Conservation (phyloP, 2,888 invertebrate genomes). For the Andricus curvator region DNA sequence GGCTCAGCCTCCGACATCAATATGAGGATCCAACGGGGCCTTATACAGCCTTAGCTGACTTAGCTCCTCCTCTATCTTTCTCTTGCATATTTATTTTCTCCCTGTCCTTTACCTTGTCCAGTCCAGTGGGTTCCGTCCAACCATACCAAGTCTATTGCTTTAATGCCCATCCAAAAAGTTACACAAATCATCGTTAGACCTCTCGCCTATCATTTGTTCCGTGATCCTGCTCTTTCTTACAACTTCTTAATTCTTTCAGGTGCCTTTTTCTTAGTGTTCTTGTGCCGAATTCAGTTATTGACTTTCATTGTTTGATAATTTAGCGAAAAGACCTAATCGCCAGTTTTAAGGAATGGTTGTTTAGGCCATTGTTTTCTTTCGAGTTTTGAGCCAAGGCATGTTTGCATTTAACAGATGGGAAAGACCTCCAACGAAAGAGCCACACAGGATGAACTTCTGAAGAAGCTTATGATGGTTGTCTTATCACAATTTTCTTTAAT, state of each 20-base stretch:
- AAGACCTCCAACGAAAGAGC: background rate
- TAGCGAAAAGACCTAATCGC: background rate
- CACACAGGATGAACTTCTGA: background rate
- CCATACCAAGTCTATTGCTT: background rate
- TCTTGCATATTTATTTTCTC: conserved; percentile 14
- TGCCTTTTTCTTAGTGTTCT: background rate
- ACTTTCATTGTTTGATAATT: conserved; percentile 3
- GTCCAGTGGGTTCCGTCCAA: background rate
- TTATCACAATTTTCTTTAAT: background rate
- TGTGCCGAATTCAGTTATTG: background rate
- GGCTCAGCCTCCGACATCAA: conserved; percentile 27
- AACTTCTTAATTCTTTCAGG: background rate
- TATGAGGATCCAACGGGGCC: conserved; percentile 24
- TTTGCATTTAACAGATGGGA: background rate
- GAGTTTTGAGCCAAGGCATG: background rate
- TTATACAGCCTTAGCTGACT: background rate
- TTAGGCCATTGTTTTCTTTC: background rate
- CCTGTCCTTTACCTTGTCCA: background rate
- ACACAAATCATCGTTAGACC: conserved; percentile 25
- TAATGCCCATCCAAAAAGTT: conserved; percentile 5
- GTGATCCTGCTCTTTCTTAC: conserved; percentile 12
- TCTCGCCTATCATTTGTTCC: conserved; percentile 2
- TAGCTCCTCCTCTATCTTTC: conserved; percentile 15
- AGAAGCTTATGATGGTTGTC: background rate
- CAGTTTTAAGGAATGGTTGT: background rate